Base-by-base conservation (phyloP, 2,113 vertebrate genomes). In the Mohoua ochrocephala region DNA sequence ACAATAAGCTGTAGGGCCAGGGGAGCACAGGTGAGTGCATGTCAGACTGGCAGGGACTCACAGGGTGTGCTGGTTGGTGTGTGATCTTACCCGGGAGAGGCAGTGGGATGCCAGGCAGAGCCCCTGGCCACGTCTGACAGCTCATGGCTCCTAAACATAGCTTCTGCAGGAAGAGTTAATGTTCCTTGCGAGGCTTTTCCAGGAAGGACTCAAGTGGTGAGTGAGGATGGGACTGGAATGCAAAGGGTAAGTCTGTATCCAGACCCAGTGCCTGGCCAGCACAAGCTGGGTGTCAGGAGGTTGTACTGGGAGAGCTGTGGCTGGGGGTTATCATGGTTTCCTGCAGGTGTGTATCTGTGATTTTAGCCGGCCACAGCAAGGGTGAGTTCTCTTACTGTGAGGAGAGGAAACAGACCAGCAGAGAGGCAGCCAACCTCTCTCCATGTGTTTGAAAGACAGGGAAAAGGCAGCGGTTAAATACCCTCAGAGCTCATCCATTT, bases 251-350 rank as follows among this genome's bases (percentile, higher is more conserved):
- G 15, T 24, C 37, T 39, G 23, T 18, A 44, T n/a, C 31, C n/a
- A 37, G n/a, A 53, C 24, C 14, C 24, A 0, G 0, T 33, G 11
- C 8, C 70, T 41, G 22, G 64, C 35, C 27, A 65, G 31, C 6
- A 18, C 41, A 56, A 61, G 12, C 35, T 76, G 63, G 31, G 5
- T 41, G 30, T 41, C 37, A 24, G 26, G n/a, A 60, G 45, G 19
- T 12, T 33, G 15, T 45, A 16, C 14, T 11, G 22, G 30, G 44
- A 57, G 5, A 76, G 59, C 42, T 54, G 28, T 16, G 30, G 7
- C 67, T 64, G n/a, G 10, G 14, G 22, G 14, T 42, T 65, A 13
- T 49, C 14, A 3, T 2, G 16, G 26, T 35, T 71, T 41, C 39
- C 33, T 53, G 28, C 67, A 67, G 35, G 6, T 71, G 42, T 42